Base-by-base conservation (phyloP, 2,113 vertebrate genomes). In the Hippocampus barbouri region DNA sequence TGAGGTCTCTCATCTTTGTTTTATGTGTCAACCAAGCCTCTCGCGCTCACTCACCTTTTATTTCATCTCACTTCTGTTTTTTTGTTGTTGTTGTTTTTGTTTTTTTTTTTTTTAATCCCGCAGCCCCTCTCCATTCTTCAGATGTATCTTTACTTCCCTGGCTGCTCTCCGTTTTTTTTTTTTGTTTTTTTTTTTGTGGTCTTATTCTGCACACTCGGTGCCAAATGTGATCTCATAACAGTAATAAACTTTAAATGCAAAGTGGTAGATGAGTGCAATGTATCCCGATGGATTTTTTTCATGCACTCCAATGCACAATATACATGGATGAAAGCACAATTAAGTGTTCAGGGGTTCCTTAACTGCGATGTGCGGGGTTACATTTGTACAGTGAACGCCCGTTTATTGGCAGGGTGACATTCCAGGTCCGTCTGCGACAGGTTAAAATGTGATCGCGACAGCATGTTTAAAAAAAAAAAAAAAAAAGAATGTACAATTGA, bases 1-100 rank as follows among this genome's bases (percentile, higher is more conserved):
- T 15, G 73, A 78, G 66, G 74, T 83, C 76, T 81, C 79, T 86
- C 85, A 83, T 85, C 76, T 86, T 82, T 86, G 78, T 82, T 83
- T 83, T 73, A 69, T 81, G 73, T 86, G 84, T 85, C 81, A 83
- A 77, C 65, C 64, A 43, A 69, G 62, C 57, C 70, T 73, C 67
- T 70, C 64, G 15, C 63, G 69, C 83, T 67, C 60, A 69, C 68
- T 70, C 68, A 60, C 69, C 67, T 18, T 69, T 73, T 68, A 81
- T 85, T 87, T 84, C 71, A 86, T 86, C 81, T 66, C 70, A 73
- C 79, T 76, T 74, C 70, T 6, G 34, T 38, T 38, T 6, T 38
- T 71, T 34, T 34, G 4, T 34, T 34, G 30, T 34, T 34, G 30
- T 34, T 43, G 53, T 49, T 66, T 69, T 45, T n/a, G n/a, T n/a